These are phyloP conservation scores for Pollenia griseotomentosa DNA, from an alignment of 2,888 invertebrate species.

Conservation along the genomic window DNA sequence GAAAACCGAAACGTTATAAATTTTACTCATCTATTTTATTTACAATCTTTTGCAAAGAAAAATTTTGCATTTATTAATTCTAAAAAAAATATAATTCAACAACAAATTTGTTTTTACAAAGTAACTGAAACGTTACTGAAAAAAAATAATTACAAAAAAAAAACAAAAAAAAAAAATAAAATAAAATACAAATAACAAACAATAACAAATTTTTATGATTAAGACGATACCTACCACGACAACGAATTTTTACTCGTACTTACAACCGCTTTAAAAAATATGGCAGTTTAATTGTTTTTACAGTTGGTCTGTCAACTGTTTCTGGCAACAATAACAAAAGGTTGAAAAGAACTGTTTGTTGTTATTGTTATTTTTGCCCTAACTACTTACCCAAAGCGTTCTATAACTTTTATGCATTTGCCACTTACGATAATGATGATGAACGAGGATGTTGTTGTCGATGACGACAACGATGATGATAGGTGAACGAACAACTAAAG, in stretches of 20 bases:
- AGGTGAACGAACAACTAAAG: slow-evolving; percentile 46
- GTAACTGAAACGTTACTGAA: slow-evolving; percentile 63
- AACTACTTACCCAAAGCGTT: slow-evolving; percentile 5
- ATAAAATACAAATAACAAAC: slow-evolving; percentile 11
- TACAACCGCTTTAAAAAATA: slow-evolving; percentile 20
- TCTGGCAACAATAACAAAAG: slow-evolving; percentile 26
- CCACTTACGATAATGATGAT: slow-evolving; percentile 52
- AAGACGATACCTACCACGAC: neutral
- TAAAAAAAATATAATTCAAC: slow-evolving; percentile 48
- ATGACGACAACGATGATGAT: slow-evolving; percentile 23
- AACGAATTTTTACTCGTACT: slow-evolving; percentile 4
- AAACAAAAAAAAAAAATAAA: slow-evolving; percentile 17
- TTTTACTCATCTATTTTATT: slow-evolving; percentile 37
- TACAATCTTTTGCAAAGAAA: slow-evolving; percentile 34
- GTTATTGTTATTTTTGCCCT: slow-evolving; percentile 47
- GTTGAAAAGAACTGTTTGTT: slow-evolving; percentile 37
- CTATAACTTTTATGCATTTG: slow-evolving; percentile 12
- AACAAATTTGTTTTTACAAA: slow-evolving; percentile 42
- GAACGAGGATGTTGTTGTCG: slow-evolving; percentile 44
- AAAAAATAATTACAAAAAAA: slow-evolving; percentile 49
- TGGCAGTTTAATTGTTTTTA: slow-evolving; percentile 71
- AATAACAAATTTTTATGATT: neutral
- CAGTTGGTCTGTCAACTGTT: slow-evolving; percentile 71
- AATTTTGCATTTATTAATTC: slow-evolving; percentile 9
- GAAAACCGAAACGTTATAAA: slow-evolving; percentile 17